Conservation (phyloP, 2,113 vertebrate genomes). For the Oceanodroma tethys region DNA sequence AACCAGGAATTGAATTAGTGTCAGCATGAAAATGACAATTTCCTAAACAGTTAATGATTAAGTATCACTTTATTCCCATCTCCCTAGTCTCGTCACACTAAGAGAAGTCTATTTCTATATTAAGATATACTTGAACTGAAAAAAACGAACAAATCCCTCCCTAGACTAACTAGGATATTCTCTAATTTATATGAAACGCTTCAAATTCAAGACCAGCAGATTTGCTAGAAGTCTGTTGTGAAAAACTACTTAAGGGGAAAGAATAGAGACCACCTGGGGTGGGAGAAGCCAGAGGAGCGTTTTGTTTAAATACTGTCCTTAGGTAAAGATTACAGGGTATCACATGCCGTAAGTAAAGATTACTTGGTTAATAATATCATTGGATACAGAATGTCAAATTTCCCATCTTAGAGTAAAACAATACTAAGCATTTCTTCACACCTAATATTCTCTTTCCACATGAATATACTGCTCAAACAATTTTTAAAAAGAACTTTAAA, state of each 20-base stretch:
- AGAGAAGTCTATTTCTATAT: not conserved
- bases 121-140: not conserved
- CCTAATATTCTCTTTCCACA: not conserved
- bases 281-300: not conserved
- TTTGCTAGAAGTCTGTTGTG: not conserved
- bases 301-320: not conserved
- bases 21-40: not conserved
- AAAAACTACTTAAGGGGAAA: not conserved
- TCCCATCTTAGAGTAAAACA: not conserved
- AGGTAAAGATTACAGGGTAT: not conserved
- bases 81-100: not conserved
- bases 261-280: not conserved
- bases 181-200: not conserved
- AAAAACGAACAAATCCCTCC: not conserved
- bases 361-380: not conserved
- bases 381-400: not conserved
- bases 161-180: not conserved
- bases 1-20: not conserved
- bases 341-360: conserved; percentile 14
- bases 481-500: not conserved
- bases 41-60: not conserved
- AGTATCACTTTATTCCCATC: not conserved
- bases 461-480: not conserved
- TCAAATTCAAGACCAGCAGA: not conserved
- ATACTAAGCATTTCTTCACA: not conserved